Base-by-base conservation (phyloP, 2,888 invertebrate species). In the Aphidius colemani region DNA sequence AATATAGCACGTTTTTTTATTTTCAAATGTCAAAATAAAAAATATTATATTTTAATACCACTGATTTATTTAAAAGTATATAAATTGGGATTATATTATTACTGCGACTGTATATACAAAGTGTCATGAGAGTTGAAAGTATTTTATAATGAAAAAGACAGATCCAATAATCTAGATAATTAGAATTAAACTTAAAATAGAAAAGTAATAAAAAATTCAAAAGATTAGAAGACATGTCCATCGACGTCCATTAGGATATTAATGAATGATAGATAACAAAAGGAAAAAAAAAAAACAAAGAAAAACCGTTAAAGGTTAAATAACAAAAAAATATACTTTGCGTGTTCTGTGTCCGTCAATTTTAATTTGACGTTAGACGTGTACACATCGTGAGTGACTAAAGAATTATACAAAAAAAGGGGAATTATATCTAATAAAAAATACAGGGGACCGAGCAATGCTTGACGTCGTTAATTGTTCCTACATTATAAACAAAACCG, bases 341-440 rank as follows among this genome's bases (percentile, higher is more conserved):
- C 64, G 46, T 63, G 64, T 66, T 66, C 65, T 59, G 63, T 65
- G 59, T 67, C 65, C 62, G 68, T 66, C 68, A 70, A 70, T 70
- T 68, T 63, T 67, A 68, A 67, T 65, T 70, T 68, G 68, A 70
- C 68, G 66, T 68, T 67, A 64, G 67, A 65, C 68, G 67, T 67
- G 67, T 68, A 68, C 59, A 64, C 67, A 67, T 67, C 45, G 30
- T 18, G 44, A 7, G n/a, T 13, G 13, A 7, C n/a, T 50, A 30
- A 30, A 30, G 30, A 30, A 30, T 30, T 30, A 30, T 5, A 30
- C 1, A 30, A 5, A 30, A 30, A 30, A 30, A 30, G 30, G 30
- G 30, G 30, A 30, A 30, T 30, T 30, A 30, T 30, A 30, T 30
- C 5, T 5, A 5, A 30, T 30, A 30, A 30, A 30, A 30, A 30